A percentile compares a stretch with the other conserved stretches of the same genome.
phyloP scores from a whole-genome alignment of 2,888 invertebrate species.

The Zygaena filipendulae region DNA sequence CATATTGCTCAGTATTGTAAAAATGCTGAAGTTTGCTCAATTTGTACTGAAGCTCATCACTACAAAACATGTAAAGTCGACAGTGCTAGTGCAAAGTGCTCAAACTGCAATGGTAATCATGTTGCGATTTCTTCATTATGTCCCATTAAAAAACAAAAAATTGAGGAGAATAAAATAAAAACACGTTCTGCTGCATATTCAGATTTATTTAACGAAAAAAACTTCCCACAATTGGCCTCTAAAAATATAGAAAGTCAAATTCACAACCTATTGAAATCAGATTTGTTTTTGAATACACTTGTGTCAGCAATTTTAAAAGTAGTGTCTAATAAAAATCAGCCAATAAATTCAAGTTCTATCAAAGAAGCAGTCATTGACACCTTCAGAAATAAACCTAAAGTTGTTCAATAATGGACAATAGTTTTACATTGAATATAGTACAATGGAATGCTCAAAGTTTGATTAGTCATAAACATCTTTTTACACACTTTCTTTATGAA shows the following conservation, averaged over 20 bases:
- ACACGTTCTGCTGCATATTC: slow-evolving; percentile 1
- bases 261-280: neutral
- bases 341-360: slow-evolving; percentile 4
- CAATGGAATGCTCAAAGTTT: slow-evolving; percentile 11
- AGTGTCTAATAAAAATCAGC: slow-evolving; percentile 5
- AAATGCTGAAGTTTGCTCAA: slow-evolving; percentile 8
- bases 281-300: no score
- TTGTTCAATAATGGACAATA: slow-evolving; percentile 7
- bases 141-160: slow-evolving; percentile 9
- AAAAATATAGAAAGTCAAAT: slow-evolving; percentile 1
- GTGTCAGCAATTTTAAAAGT: no score
- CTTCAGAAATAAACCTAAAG: no score
- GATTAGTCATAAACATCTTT: slow-evolving; percentile 1
- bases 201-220: slow-evolving; percentile 6
- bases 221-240: no score
- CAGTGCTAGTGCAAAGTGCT: slow-evolving; percentile 3
- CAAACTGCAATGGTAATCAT: slow-evolving; percentile 8
- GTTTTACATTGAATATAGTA: slow-evolving; percentile 6
- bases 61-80: slow-evolving; percentile 5
- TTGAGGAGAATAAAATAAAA: slow-evolving; percentile 7
- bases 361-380: slow-evolving; percentile 4
- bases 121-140: slow-evolving; percentile 7
- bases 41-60: slow-evolving; percentile 7
- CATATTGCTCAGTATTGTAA: slow-evolving; percentile 13
- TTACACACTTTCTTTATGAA: no score